A percentile compares a stretch with the other conserved stretches of the same genome.
phyloP scores from a whole-genome alignment of 1,140 invertebrate species.

The Diachasma alloeum region DNA sequence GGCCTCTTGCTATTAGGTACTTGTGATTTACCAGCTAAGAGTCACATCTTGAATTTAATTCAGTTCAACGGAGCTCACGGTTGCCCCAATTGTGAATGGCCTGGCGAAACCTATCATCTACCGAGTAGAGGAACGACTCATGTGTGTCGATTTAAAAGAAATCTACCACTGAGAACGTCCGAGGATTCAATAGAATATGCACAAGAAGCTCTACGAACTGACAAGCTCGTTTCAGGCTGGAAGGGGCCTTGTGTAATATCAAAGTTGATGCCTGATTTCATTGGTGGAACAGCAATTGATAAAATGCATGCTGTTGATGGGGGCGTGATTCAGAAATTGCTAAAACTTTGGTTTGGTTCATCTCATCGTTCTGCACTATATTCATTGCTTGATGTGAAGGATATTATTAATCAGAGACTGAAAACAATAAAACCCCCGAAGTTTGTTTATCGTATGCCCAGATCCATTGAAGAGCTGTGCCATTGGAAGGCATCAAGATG shows the following conservation, averaged over 20 bases:
- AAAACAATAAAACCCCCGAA: not conserved
- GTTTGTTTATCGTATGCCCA: conserved; percentile 1
- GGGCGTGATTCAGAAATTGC: conserved; percentile 25
- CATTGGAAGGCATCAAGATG: conserved; percentile 29
- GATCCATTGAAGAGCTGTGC: not conserved
- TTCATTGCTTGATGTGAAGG: not conserved
- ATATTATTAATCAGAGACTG: not conserved
- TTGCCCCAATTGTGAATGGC: not conserved
- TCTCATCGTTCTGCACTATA: not conserved
- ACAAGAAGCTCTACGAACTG: not conserved
- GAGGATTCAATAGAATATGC: not conserved
- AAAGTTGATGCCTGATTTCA: conserved; percentile 9
- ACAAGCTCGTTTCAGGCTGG: not conserved
- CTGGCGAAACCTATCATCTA: not conserved
- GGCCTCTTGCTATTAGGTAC: not conserved
- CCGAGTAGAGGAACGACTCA: not conserved
- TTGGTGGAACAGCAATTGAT: conserved; percentile 11
- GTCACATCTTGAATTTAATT: conserved; percentile 5
- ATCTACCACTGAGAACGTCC: not conserved
- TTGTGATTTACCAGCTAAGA: not conserved
- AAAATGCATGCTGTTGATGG: conserved; percentile 24
- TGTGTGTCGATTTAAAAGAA: not conserved
- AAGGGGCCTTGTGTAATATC: not conserved
- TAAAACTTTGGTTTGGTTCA: conserved; percentile 14
- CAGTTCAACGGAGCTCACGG: not conserved